phyloP scores from a whole-genome alignment of 2,113 vertebrate species.

The Tetrax tetrax region DNA sequence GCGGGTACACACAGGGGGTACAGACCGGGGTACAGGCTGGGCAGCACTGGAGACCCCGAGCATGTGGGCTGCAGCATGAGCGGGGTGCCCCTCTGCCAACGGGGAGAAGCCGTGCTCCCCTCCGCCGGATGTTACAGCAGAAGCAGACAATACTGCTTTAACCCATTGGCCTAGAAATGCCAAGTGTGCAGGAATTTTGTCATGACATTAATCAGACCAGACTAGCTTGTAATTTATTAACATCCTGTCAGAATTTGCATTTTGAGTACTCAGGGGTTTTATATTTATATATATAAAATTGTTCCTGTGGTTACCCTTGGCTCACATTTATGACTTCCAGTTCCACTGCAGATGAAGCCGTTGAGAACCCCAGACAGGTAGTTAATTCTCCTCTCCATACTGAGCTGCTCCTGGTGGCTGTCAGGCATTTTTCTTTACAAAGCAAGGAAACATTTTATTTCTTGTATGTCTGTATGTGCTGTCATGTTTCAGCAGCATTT shows the following conservation, averaged over 20 bases:
- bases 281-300: neutral
- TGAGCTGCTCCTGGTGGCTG: neutral
- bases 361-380: constrained; percentile 17
- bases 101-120: neutral
- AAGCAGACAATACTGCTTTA: neutral
- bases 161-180: neutral
- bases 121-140: neutral
- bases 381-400: constrained; percentile 47
- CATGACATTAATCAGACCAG: neutral
- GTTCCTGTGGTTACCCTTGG: neutral
- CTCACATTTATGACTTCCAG: neutral
- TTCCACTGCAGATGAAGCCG: neutral
- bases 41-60: neutral
- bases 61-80: neutral
- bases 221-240: neutral
- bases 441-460: constrained; percentile 2
- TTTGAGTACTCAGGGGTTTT: neutral
- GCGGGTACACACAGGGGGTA: neutral
- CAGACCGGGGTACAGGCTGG: neutral
- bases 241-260: constrained; percentile 8
- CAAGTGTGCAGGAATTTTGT: neutral
- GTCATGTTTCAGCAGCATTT: constrained; percentile 12
- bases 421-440: neutral
- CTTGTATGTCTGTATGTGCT: neutral
- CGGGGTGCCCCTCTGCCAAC: neutral